Evolutionary conservation across 2,888 invertebrate species (phyloP).

Genomic region (Rotaria sp.): DNA sequence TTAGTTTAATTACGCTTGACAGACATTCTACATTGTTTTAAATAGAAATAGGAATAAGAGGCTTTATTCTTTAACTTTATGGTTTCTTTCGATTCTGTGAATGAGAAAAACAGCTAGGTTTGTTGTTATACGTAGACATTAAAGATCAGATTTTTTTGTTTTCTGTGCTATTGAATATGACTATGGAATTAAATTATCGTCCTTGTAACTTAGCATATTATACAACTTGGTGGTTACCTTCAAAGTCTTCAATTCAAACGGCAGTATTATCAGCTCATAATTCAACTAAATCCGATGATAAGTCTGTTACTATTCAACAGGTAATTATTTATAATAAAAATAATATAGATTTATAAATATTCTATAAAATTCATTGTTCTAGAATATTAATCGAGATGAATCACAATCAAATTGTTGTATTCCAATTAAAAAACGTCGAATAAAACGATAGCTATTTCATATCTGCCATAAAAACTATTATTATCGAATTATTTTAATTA

Average conservation of each 20-base stretch:
- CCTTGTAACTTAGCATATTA: background rate
- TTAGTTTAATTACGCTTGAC: background rate
- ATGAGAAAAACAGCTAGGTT: background rate
- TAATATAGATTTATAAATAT: background rate
- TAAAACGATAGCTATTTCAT: background rate
- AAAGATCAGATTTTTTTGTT: background rate
- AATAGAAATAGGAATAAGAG: background rate
- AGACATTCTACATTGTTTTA: background rate
- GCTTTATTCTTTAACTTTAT: background rate
- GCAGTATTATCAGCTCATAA: background rate
- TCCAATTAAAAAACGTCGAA: background rate
- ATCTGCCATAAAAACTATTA: too few species aligned
- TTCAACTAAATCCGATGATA: background rate
- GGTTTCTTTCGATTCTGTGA: background rate
- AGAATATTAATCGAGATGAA: background rate
- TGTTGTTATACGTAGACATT: background rate
- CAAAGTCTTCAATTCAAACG: background rate
- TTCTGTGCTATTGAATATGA: background rate
- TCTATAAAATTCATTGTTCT: background rate
- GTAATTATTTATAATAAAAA: background rate
- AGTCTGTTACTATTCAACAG: background rate
- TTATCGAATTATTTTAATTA: too few species aligned
- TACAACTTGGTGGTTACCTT: background rate
- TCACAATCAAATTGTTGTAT: background rate
- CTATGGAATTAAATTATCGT: background rate